Evolutionary conservation across 2,888 invertebrate genomes (phyloP), one percentile per base, ranked within the genome.

Genomic region (Trichogramma dendrolimi): DNA sequence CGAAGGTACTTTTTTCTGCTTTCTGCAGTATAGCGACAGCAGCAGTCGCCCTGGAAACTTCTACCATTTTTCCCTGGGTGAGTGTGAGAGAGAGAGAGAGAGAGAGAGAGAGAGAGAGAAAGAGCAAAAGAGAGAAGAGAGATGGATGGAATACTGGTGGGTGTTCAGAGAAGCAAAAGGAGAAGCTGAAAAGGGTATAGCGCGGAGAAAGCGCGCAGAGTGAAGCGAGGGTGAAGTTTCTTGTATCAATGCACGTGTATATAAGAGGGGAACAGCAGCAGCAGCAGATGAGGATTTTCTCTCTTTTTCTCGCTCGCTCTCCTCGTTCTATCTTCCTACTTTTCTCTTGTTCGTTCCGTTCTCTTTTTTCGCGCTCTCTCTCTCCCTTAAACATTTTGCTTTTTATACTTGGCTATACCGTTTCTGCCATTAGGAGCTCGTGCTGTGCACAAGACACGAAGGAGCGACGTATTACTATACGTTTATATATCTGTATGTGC

Each of bases 31-130:
- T 27, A 27, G 27, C 11, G 38, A 10, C 5, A 4, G 41, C 48
- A 6, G 47, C 63, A 54, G 60, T 62, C 60, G 58, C 62, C 57
- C 38, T 64, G 58, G 64, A 59, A 64, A 56, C 67, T 63, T 62
- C 44, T 6, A 39, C 39, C 46, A 10, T 52, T 59, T 59, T 59
- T 14, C 11, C 27, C 27, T 27, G 61, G 61, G 50, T 54, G 56
- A 55, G 63, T 52, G 56, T 62, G 60, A 58, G 58, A 53, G 11
- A 57, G 46, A 58, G 46, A 57, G 55, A 55, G 49, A 48, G 59
- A 60, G 50, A 55, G 57, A 58, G 42, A 58, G 54, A 54, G 50
- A 42, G 50, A 62, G 51, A 47, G 41, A 56, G 48, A 46, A 40
- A 58, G 41, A 54, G 38, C 40, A 55, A 55, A 55, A 41, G 55